Percentiles rank a stretch among this genome's conserved stretches.
These are phyloP conservation scores for Nomada ferruginata DNA, from an alignment of 2,888 invertebrate species.

Conservation along the genomic window DNA sequence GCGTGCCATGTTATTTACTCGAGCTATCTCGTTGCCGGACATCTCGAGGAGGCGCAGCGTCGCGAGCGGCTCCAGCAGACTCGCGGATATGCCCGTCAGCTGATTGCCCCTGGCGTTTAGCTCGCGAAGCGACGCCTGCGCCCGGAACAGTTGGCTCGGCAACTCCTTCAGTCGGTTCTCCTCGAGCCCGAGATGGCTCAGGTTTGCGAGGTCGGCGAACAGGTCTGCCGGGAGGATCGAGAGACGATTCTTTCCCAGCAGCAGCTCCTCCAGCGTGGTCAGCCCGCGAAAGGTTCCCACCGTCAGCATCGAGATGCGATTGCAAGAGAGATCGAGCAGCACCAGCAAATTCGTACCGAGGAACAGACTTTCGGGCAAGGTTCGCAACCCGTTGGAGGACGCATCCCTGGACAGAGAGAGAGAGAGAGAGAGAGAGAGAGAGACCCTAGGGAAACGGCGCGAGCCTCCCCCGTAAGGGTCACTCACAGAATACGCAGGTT, in stretches of 20 bases:
- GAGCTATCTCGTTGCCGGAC: conserved; percentile 88
- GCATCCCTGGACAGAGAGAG: conserved; percentile 83
- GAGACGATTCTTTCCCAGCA: conserved; percentile 89
- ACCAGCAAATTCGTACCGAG: conserved; percentile 76
- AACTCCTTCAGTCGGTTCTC: conserved; percentile 87
- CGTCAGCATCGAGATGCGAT: conserved; percentile 89
- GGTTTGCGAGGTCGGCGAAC: conserved; percentile 86
- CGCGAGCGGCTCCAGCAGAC: conserved; percentile 86
- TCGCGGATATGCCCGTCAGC: conserved; percentile 86
- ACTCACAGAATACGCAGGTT: conserved; percentile 80
- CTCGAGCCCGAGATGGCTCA: conserved; percentile 88
- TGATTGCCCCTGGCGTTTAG: conserved; percentile 90
- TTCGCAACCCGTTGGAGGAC: conserved; percentile 88
- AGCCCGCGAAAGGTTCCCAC: conserved; percentile 86
- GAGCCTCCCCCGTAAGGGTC: neutral
- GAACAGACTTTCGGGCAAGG: conserved; percentile 87
- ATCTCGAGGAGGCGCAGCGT: conserved; percentile 88
- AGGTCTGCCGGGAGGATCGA: conserved; percentile 86
- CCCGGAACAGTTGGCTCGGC: conserved; percentile 86
- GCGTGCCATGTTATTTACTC: conserved; percentile 73
- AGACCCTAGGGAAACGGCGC: neutral
- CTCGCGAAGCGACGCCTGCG: conserved; percentile 87
- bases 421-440: too few relatives aligned
- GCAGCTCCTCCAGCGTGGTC: conserved; percentile 88
- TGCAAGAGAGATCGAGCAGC: conserved; percentile 90